Evolutionary conservation across 2,888 invertebrate genomes (phyloP).

Genomic region (Brachypalpus laphriformis): DNA sequence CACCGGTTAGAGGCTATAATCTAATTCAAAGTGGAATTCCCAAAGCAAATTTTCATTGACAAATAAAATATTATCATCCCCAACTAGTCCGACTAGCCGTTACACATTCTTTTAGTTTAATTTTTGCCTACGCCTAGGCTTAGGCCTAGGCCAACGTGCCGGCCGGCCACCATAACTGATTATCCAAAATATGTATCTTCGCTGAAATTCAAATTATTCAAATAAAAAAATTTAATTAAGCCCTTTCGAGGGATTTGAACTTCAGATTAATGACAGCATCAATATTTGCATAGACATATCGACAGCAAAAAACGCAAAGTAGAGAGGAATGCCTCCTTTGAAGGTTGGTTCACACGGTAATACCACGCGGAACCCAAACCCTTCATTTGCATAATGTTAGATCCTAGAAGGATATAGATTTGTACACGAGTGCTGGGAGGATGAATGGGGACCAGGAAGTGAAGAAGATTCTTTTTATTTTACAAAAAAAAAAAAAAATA

Average conservation of each 20-base stretch:
- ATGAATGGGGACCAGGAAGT: constrained; percentile 19
- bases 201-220: constrained; percentile 31
- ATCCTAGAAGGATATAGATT: background rate
- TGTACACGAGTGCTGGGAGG: too few relatives aligned
- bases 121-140: background rate
- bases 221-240: constrained; percentile 24
- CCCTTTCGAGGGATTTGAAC: background rate
- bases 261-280: background rate
- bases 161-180: background rate
- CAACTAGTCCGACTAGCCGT: constrained; percentile 18
- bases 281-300: constrained; percentile 8
- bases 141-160: background rate
- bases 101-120: background rate
- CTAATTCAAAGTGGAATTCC: background rate
- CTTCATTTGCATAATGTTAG: constrained; percentile 35
- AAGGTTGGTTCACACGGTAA: constrained; percentile 35
- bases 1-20: background rate
- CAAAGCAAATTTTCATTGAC: background rate
- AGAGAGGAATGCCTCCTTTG: background rate
- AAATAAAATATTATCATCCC: constrained; percentile 3
- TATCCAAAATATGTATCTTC: background rate
- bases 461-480: background rate
- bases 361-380: constrained; percentile 38
- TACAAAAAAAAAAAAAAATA: background rate
- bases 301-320: background rate